These are phyloP conservation scores for Archocentrus centrarchus DNA, from an alignment of 2,113 vertebrate genomes.

Conservation along the genomic window DNA sequence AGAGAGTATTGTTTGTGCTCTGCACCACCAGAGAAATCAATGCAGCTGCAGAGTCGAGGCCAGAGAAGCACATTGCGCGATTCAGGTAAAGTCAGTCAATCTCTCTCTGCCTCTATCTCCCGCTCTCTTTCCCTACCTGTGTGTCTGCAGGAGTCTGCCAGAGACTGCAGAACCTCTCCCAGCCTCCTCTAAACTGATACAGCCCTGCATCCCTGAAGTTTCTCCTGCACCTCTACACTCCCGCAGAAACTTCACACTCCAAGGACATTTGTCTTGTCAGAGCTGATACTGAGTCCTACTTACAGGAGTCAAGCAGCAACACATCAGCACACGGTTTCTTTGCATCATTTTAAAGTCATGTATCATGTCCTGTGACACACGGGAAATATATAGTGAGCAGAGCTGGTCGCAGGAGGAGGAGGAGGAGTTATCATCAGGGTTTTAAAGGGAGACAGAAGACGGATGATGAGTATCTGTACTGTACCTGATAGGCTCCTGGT, in stretches of 20 bases:
- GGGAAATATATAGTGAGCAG: constrained; percentile 5
- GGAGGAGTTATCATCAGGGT: not conserved
- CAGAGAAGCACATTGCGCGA: constrained; percentile 64
- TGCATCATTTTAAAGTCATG: constrained; percentile 12
- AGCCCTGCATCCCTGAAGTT: constrained; percentile 44
- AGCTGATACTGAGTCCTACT: constrained; percentile 12
- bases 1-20: constrained; percentile 67
- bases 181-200: constrained; percentile 25
- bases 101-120: constrained; percentile 51
- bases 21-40: constrained; percentile 76
- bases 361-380: not conserved
- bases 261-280: constrained; percentile 49
- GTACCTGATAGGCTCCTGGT: constrained; percentile 99
- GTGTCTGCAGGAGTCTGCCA: constrained; percentile 47
- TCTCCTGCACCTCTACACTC: constrained; percentile 29
- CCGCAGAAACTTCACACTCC: constrained; percentile 34
- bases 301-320: constrained; percentile 2
- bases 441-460: constrained; percentile 40
- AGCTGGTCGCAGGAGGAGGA: constrained; percentile 1
- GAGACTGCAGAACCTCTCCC: constrained; percentile 44
- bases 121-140: constrained; percentile 33
- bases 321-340: not conserved
- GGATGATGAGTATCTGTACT: constrained; percentile 54
- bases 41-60: constrained; percentile 69
- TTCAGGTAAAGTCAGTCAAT: constrained; percentile 75